These are phyloP conservation scores for Gymnodraco acuticeps DNA, from an alignment of 2,797 vertebrate species.

Conservation along the genomic window DNA sequence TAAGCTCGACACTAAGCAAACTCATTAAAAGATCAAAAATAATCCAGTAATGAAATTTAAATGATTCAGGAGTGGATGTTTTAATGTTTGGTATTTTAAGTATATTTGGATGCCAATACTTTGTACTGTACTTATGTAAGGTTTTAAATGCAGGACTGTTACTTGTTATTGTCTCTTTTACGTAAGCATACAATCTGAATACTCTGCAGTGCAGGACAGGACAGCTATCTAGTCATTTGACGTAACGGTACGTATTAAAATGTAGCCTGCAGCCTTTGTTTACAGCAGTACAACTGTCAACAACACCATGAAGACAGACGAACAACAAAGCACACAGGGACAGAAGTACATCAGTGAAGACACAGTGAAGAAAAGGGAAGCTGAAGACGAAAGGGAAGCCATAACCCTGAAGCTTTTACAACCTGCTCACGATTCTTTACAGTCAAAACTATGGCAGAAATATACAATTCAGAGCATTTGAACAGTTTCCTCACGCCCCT, in stretches of 20 bases:
- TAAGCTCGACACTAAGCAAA: too few species aligned
- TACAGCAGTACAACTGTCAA: background rate
- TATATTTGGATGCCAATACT: too few species aligned
- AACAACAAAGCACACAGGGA: constrained; percentile 1
- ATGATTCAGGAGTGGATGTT: too few species aligned
- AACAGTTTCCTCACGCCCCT: background rate
- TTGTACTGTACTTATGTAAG: too few species aligned
- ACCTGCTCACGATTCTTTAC: fast-evolving
- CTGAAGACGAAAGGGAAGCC: constrained; percentile 9
- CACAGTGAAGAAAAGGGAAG: constrained; percentile 29
- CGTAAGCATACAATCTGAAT: too few species aligned
- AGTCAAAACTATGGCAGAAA: too few species aligned
- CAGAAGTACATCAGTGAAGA: background rate
- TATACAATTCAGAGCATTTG: background rate
- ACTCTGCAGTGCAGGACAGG: background rate
- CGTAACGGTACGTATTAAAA: background rate
- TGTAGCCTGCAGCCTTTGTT: constrained; percentile 4
- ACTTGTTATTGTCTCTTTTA: too few species aligned
- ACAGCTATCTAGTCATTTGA: background rate
- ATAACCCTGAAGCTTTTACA: background rate
- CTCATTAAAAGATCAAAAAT: too few species aligned
- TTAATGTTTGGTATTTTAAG: too few species aligned
- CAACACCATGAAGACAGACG: background rate
- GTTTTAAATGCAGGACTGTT: too few species aligned
- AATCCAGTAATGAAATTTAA: too few species aligned